These are phyloP conservation scores for Schizaphis graminum DNA, from an alignment of 2,888 invertebrate species.

Conservation along the genomic window DNA sequence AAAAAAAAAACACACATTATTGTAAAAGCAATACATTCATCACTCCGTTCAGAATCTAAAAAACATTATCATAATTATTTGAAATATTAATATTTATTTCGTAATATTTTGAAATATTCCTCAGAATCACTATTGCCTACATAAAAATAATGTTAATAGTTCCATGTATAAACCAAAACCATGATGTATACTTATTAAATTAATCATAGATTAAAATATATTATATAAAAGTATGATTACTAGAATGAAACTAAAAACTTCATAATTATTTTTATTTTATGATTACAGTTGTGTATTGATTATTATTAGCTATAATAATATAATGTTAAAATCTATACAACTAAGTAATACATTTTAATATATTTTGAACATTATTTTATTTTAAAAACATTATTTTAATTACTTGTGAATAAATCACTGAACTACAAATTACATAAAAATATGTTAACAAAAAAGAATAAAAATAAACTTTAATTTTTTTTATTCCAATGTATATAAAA, in stretches of 20 bases:
- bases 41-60: too few relatives aligned
- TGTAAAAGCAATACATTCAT: too few relatives aligned
- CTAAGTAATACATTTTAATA: neutral
- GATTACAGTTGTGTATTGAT: neutral
- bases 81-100: too few relatives aligned
- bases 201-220: neutral
- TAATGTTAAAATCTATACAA: neutral
- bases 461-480: neutral
- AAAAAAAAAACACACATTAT: too few relatives aligned
- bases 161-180: neutral
- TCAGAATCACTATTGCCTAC: neutral
- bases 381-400: neutral
- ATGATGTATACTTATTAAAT: neutral
- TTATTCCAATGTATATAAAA: neutral
- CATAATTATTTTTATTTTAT: neutral
- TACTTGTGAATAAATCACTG: neutral
- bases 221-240: neutral
- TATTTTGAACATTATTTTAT: neutral
- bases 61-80: neutral
- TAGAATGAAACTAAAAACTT: neutral
- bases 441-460: neutral
- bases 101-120: neutral
- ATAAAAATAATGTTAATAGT: neutral
- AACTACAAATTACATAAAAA: neutral
- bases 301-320: neutral